Evolutionary conservation across 2,888 invertebrate genomes (phyloP).

Genomic region (Andrena fulva): DNA sequence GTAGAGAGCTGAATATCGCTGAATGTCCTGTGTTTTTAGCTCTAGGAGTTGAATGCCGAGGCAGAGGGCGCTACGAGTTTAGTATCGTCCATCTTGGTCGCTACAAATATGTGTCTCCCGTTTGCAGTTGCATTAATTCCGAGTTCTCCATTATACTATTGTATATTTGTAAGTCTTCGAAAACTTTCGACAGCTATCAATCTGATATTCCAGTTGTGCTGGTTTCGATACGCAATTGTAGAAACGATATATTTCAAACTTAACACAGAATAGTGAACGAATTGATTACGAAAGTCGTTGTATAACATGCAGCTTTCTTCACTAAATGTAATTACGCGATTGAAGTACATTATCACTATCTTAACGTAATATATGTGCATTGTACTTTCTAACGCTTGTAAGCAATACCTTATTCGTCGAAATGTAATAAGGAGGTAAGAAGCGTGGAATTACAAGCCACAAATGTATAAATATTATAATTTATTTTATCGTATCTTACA

Average conservation of each 20-base stretch:
- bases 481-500: conserved; percentile 7
- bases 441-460: not conserved
- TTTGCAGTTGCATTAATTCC: too few species aligned
- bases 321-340: not conserved
- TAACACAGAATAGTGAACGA: not conserved
- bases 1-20: too few species aligned
- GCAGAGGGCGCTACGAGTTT: too few species aligned
- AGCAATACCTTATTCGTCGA: not conserved
- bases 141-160: too few species aligned
- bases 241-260: not conserved
- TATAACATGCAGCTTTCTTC: not conserved
- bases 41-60: too few species aligned
- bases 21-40: too few species aligned
- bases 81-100: too few species aligned
- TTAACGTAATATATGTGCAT: not conserved
- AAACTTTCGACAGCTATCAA: too few species aligned
- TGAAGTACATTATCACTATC: not conserved
- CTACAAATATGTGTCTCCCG: too few species aligned
- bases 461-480: conserved; percentile 16
- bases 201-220: too few species aligned
- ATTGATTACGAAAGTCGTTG: conserved; percentile 5
- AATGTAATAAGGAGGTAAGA: not conserved
- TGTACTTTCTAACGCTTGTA: conserved; percentile 1
- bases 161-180: too few species aligned
- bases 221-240: too few species aligned